phyloP scores from a whole-genome alignment of 2,888 invertebrate species.

The Drosophila quinaria region DNA sequence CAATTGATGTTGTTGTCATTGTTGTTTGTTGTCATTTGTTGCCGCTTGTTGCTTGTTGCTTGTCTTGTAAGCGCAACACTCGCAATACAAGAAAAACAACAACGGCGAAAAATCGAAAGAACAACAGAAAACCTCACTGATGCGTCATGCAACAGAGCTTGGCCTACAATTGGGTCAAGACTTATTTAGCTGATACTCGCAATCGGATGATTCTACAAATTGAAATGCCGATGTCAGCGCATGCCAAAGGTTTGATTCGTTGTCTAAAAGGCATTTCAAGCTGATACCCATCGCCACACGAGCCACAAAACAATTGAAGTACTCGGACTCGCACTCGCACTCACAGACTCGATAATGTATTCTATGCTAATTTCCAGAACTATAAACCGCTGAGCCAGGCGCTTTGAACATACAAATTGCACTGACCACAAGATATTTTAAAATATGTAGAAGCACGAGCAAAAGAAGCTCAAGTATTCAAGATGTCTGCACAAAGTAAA shows the following conservation, averaged over 20 bases:
- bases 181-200: conserved; percentile 54
- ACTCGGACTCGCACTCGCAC: conserved; percentile 3
- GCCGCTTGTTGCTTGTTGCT: conserved; percentile 51
- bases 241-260: conserved; percentile 68
- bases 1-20: conserved; percentile 49
- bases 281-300: conserved; percentile 40
- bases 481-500: conserved; percentile 38
- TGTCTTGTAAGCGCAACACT: conserved; percentile 56
- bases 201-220: conserved; percentile 21
- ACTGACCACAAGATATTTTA: conserved; percentile 43
- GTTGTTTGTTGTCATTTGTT: conserved; percentile 58
- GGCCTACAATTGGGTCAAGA: conserved; percentile 68
- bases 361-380: conserved; percentile 54
- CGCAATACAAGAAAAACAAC: conserved; percentile 1
- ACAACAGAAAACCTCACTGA: conserved; percentile 30
- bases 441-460: conserved; percentile 20
- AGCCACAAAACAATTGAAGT: conserved; percentile 36
- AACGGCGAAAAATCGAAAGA: neutral
- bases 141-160: conserved; percentile 63
- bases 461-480: conserved; percentile 35
- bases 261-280: conserved; percentile 26
- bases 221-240: conserved; percentile 65
- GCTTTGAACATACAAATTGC: conserved; percentile 49
- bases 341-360: conserved; percentile 8
- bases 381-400: conserved; percentile 63